These are phyloP conservation scores for Hiodon tergisus DNA, from an alignment of 2,113 vertebrate genomes.

Conservation along the genomic window DNA sequence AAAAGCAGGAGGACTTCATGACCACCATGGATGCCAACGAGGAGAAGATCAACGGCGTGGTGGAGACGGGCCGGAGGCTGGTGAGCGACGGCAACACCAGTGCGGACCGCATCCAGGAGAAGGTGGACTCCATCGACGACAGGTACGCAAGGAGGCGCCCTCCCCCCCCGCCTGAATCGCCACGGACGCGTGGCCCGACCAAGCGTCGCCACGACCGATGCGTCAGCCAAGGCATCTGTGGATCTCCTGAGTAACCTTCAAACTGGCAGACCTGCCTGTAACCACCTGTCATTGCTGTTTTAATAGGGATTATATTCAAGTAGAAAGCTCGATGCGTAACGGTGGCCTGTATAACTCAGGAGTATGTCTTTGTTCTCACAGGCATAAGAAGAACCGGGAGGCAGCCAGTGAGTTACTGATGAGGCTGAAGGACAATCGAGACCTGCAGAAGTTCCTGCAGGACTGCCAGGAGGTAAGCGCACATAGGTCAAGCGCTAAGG, in stretches of 20 bases:
- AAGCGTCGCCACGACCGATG: no score
- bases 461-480: constrained; percentile 88
- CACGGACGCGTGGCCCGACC: no score
- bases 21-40: constrained; percentile 98
- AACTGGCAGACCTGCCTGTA: no score
- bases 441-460: constrained; percentile 94
- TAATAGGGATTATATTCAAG: no score
- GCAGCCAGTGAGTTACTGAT: constrained; percentile 86
- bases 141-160: constrained; percentile 57
- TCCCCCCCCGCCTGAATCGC: not conserved
- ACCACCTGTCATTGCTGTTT: no score
- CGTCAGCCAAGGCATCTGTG: no score
- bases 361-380: constrained; percentile 37
- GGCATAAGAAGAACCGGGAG: constrained; percentile 90
- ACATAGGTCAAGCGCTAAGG: not conserved
- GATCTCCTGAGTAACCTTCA: no score
- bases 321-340: no score
- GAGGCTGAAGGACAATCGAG: constrained; percentile 92
- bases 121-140: constrained; percentile 92
- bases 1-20: constrained; percentile 98
- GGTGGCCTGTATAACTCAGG: no score
- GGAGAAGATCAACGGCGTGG: constrained; percentile 90
- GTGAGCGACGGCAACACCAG: constrained; percentile 91
- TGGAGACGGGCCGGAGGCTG: constrained; percentile 85
- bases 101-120: constrained; percentile 91